Evolutionary conservation across 2,797 vertebrate species (phyloP), one percentile per base, ranked within the genome.

Genomic region (Sebastes elongatus): DNA sequence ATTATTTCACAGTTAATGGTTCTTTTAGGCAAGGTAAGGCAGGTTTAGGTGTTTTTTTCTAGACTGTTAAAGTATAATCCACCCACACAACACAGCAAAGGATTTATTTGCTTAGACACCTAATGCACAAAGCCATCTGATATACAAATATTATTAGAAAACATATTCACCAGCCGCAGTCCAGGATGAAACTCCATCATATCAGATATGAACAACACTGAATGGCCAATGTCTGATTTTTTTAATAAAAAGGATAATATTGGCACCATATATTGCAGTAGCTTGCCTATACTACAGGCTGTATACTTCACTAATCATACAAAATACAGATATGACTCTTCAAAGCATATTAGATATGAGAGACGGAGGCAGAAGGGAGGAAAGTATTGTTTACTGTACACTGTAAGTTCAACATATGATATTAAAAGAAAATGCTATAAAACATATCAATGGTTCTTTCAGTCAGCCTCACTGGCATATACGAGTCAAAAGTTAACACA

Each of bases 121-220:
- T n/a, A 23, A 74, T 53, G 18, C 74, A 85, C 33, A 73, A 83
- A 70, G 10, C 74, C 33, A 77, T 84, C 59, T 82, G 70, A 83
- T 64, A 67, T 56, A 66, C 55, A 74, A 75, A 78, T 61, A 76
- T 62, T 86, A 72, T 82, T 74, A 74, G 79, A 80, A 81, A 64
- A 52, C 6, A 68, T 35, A 56, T 76, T 71, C 20, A 60, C n/a
- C 52, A 57, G 7, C 52, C 3, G 2, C 30, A 55, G 11, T 64
- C 22, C 0, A 3, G 30, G 28, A 65, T 27, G 22, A 78, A 67
- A 6, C 66, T 66, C 32, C 4, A 27, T 68, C 53, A 30, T 52
- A 72, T 73, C 30, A 56, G 13, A 78, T 75, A 57, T 73, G 80
- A 35, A 69, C 30, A 42, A 56, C 49, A 76, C 7, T n/a, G 64